Conservation (phyloP, 92 coral and sea anemone species). For the Porites evermanni region DNA sequence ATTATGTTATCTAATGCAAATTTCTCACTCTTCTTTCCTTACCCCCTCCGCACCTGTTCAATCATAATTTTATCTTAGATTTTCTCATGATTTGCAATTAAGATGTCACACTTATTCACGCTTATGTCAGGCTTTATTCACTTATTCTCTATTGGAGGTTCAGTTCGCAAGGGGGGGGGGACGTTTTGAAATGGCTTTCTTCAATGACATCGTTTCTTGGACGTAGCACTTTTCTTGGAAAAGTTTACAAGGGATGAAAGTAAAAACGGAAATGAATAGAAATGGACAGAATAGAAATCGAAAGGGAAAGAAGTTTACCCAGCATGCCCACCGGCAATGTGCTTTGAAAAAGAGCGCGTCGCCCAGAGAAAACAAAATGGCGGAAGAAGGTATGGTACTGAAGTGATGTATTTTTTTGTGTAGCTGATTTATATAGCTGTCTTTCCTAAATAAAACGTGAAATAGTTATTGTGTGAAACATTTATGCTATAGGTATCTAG, state of each 20-base stretch:
- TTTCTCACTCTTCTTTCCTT: too few species aligned
- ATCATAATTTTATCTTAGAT: too few species aligned
- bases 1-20: too few species aligned
- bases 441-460: neutral
- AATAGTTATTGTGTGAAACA: neutral
- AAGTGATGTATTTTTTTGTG: neutral
- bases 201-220: too few species aligned
- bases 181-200: neutral
- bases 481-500: neutral
- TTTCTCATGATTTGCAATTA: too few species aligned
- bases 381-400: conserved; percentile 83
- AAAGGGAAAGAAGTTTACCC: conserved; percentile 42
- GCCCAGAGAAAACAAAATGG: conserved; percentile 71
- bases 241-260: neutral
- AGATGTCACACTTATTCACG: too few species aligned
- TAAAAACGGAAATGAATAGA: neutral
- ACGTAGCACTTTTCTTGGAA: neutral
- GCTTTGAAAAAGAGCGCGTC: conserved; percentile 99
- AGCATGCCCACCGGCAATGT: conserved; percentile 63
- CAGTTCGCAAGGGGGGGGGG: too few species aligned
- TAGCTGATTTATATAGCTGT: neutral
- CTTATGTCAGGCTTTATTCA: too few species aligned
- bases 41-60: too few species aligned
- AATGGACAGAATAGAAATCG: too few species aligned
- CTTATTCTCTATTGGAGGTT: too few species aligned